phyloP scores from a whole-genome alignment of 2,113 vertebrate genomes.

The Poeciliopsis prolifica region DNA sequence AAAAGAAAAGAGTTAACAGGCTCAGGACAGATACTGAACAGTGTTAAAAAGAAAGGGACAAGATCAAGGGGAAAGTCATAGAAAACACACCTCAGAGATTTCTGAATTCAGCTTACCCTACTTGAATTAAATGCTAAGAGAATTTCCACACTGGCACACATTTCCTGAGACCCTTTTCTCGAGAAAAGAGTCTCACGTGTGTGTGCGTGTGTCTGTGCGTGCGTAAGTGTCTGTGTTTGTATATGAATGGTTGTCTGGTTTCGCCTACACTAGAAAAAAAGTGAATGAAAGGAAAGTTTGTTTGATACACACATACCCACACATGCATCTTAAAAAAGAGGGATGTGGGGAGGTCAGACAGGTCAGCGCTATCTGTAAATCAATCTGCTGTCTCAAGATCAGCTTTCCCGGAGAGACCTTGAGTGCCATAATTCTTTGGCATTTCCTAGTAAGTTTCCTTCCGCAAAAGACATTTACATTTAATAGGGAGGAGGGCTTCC shows the following conservation, averaged over 20 bases:
- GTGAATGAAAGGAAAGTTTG: conserved; percentile 50
- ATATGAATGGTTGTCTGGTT: conserved; percentile 24
- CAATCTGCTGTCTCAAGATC: conserved; percentile 73
- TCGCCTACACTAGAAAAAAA: conserved; percentile 33
- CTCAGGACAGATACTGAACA: conserved; percentile 25
- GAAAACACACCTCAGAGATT: conserved; percentile 32
- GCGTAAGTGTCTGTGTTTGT: conserved; percentile 30
- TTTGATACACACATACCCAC: conserved; percentile 33
- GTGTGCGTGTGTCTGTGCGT: conserved; percentile 11
- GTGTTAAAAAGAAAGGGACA: conserved; percentile 1
- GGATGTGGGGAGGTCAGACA: conserved; percentile 63
- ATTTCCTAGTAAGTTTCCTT: conserved; percentile 77
- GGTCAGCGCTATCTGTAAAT: conserved; percentile 75
- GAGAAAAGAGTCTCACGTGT: conserved; percentile 34
- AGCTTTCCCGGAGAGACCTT: conserved; percentile 68
- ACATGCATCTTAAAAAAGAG: conserved; percentile 33
- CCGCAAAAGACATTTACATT: conserved; percentile 40
- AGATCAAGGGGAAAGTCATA: conserved; percentile 6
- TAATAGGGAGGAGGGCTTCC: conserved; percentile 18
- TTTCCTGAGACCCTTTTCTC: conserved; percentile 44
- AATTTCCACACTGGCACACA: conserved; percentile 59
- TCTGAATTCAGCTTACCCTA: conserved; percentile 49
- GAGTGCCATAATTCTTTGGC: conserved; percentile 71
- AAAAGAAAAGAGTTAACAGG: conserved; percentile 17
- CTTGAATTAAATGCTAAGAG: conserved; percentile 38